Evolutionary conservation across 2,113 vertebrate genomes (phyloP).

Genomic region (Sorex fumeus): DNA sequence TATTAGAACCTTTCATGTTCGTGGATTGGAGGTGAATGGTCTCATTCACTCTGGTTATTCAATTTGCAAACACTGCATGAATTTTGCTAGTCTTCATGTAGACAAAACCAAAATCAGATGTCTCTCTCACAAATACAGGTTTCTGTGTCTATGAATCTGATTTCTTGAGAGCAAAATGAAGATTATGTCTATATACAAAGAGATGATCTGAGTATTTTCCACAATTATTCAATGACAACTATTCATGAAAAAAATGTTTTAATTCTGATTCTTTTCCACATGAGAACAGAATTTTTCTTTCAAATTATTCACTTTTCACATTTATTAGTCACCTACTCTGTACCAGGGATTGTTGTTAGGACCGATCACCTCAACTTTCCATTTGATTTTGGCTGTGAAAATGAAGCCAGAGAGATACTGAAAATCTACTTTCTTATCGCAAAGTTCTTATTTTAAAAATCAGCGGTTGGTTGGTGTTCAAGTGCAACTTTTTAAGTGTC

Average conservation of each 20-base stretch:
- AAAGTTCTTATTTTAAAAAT: constrained; percentile 65
- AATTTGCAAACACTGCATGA: not conserved
- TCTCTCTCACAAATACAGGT: not conserved
- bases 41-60: not conserved
- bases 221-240: not conserved
- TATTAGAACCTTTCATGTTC: not conserved
- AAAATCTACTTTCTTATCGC: constrained; percentile 52
- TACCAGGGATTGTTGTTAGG: not conserved
- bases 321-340: not conserved
- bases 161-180: constrained; percentile 28
- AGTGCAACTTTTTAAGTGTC: constrained; percentile 76
- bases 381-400: constrained; percentile 62
- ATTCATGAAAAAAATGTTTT: not conserved
- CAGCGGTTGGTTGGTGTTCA: constrained; percentile 76
- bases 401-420: constrained; percentile 50
- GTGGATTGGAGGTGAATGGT: not conserved
- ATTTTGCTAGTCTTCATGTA: not conserved
- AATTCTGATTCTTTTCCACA: not conserved
- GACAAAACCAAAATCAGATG: not conserved
- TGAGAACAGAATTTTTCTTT: not conserved
- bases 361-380: not conserved
- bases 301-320: constrained; percentile 7
- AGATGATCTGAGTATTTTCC: constrained; percentile 7
- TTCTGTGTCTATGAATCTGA: not conserved
- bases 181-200: not conserved